Percentiles rank a stretch among this genome's conserved stretches.
phyloP scores from a whole-genome alignment of 2,888 invertebrate genomes.

The Lissocephala sabroskyi region DNA sequence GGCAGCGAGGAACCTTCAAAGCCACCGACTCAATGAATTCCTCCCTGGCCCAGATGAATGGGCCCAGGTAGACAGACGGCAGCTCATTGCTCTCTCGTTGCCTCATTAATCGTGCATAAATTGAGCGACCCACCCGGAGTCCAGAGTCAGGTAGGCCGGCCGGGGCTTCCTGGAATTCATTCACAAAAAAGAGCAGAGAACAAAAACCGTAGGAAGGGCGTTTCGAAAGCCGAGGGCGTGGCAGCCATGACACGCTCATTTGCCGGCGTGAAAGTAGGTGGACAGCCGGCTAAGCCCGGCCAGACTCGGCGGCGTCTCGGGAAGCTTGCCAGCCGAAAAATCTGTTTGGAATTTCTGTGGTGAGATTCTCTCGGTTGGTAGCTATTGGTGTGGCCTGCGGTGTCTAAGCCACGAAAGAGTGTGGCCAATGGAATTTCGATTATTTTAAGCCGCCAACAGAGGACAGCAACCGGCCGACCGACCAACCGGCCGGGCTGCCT shows the following conservation, averaged over 20 bases:
- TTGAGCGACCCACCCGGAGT: conserved; percentile 22
- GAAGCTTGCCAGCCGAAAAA: no score
- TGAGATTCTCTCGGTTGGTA: conserved; percentile 19
- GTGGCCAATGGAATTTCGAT: conserved; percentile 49
- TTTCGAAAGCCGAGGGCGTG: not conserved
- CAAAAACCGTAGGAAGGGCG: no score
- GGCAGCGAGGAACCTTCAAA: conserved; percentile 20
- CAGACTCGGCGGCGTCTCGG: no score
- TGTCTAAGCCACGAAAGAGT: not conserved
- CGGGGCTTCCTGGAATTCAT: conserved; percentile 24
- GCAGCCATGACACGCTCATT: conserved; percentile 25
- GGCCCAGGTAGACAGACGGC: not conserved
- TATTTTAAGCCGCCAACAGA: conserved; percentile 30
- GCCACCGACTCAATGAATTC: conserved; percentile 10
- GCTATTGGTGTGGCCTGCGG: conserved; percentile 28
- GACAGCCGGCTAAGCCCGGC: conserved; percentile 20
- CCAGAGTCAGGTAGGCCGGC: not conserved
- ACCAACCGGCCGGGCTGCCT: not conserved
- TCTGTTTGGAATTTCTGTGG: no score
- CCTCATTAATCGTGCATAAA: conserved; percentile 63
- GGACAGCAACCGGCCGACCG: not conserved
- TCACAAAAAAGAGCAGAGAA: not conserved
- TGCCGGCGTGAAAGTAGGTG: conserved; percentile 59
- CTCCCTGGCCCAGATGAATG: no score
- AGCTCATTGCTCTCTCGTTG: not conserved